Percentiles rank a stretch among this genome's conserved stretches.
Evolutionary conservation across 2,888 invertebrate species (phyloP).

Genomic region (Balanococcus diminutus): DNA sequence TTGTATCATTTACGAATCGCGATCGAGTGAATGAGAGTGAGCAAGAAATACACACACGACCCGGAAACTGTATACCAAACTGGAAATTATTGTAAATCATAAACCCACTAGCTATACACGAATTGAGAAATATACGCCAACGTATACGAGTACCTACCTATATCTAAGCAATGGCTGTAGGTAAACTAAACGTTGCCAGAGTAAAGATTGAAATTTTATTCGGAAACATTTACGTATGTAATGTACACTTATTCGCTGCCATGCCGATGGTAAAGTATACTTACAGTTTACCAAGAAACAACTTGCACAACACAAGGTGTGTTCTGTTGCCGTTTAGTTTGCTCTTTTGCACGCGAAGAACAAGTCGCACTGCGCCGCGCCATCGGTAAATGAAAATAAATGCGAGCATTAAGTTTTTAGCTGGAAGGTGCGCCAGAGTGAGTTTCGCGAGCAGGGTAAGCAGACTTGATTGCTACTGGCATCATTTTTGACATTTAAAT

Average conservation of each 20-base stretch:
- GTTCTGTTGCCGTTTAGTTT: not conserved
- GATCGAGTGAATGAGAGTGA: too few species aligned
- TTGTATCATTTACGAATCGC: too few species aligned
- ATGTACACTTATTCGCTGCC: too few species aligned
- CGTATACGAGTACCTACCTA: too few species aligned
- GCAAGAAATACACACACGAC: too few species aligned
- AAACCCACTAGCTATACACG: not conserved
- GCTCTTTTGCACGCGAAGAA: too few species aligned
- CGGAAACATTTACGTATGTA: not conserved
- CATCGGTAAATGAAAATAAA: not conserved
- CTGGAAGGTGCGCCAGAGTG: not conserved
- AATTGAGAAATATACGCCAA: not conserved
- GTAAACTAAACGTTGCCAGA: not conserved
- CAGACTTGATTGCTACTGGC: not conserved
- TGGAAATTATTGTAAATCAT: too few species aligned
- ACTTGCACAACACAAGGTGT: not conserved
- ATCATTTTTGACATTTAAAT: constrained; percentile 35
- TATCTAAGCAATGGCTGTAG: too few species aligned
- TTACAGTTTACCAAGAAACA: too few species aligned
- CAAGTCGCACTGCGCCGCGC: too few species aligned
- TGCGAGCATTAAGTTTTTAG: not conserved
- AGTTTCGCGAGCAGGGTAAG: not conserved
- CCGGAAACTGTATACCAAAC: too few species aligned
- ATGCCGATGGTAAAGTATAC: not conserved
- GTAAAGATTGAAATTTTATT: not conserved